Conservation (phyloP, 2,888 invertebrate genomes). For the Eurois occulta region DNA sequence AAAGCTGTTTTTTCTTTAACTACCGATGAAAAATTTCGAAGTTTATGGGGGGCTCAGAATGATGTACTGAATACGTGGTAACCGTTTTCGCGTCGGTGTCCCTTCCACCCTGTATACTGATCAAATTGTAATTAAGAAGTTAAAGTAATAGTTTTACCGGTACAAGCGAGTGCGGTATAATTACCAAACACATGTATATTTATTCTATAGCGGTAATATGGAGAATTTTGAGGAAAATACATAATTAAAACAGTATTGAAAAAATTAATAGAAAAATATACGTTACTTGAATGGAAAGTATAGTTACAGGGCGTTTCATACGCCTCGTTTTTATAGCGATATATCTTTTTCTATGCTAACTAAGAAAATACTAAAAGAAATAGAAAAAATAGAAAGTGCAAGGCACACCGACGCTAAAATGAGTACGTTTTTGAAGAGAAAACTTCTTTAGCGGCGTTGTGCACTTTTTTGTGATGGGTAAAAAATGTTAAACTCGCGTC, state of each 20-base stretch:
- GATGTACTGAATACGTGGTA: too few species aligned
- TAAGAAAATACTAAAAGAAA: not conserved
- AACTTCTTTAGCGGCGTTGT: too few species aligned
- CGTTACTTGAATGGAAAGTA: not conserved
- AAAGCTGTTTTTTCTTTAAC: too few species aligned
- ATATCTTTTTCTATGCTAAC: not conserved
- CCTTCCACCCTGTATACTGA: too few species aligned
- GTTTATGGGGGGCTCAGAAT: too few species aligned
- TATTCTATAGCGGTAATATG: constrained; percentile 12
- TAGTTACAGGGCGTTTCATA: not conserved
- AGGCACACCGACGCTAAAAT: too few species aligned
- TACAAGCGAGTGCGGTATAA: not conserved
- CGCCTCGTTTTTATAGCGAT: not conserved
- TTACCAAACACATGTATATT: constrained; percentile 31
- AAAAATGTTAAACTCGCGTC: too few species aligned
- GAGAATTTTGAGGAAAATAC: not conserved
- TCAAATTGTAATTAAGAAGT: constrained; percentile 9
- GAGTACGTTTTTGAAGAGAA: too few species aligned
- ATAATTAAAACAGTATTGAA: not conserved
- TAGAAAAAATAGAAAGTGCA: not conserved
- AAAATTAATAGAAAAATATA: constrained; percentile 21
- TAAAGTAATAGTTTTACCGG: constrained; percentile 2
- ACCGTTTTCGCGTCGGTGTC: too few species aligned
- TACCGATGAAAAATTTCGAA: too few species aligned
- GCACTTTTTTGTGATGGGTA: too few species aligned